Evolutionary conservation across 1,140 invertebrate genomes (phyloP).

Genomic region (Paracyclopina nana): DNA sequence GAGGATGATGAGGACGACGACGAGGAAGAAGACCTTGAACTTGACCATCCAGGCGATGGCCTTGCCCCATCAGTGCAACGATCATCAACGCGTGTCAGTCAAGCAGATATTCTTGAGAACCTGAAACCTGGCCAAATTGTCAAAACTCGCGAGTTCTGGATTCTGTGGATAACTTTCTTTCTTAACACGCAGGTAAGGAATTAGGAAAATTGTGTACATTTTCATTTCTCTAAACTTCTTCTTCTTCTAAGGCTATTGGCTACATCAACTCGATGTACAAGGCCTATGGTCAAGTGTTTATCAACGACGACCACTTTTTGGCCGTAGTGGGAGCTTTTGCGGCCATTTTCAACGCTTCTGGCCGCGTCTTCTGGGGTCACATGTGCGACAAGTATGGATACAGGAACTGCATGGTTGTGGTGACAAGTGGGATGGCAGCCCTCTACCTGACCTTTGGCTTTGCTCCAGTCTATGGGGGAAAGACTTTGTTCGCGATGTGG

Average conservation of each 20-base stretch:
- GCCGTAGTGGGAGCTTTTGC: conserved; percentile 29
- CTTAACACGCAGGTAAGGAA: conserved; percentile 14
- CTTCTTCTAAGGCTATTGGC: conserved; percentile 2
- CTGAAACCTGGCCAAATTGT: conserved; percentile 18
- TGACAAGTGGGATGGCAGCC: conserved; percentile 2
- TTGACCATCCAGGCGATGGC: too few relatives aligned
- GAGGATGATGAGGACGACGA: conserved; percentile 4
- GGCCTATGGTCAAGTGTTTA: conserved; percentile 31
- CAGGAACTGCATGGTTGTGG: conserved; percentile 11
- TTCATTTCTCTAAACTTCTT: neutral
- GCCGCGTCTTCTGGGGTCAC: conserved; percentile 18
- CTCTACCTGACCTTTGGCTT: conserved; percentile 6
- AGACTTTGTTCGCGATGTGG: conserved; percentile 23
- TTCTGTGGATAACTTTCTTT: conserved; percentile 18
- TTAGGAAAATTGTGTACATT: neutral
- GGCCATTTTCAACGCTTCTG: conserved; percentile 30
- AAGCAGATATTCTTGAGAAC: conserved; percentile 1
- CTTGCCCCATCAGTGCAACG: too few relatives aligned
- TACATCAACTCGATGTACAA: conserved; percentile 31
- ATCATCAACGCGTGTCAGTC: neutral
- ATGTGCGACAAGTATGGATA: conserved; percentile 16
- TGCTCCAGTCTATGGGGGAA: conserved; percentile 17
- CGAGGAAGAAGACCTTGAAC: conserved; percentile 1
- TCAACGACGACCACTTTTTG: conserved; percentile 30
- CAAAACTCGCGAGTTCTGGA: conserved; percentile 18